Base-by-base conservation (phyloP, 2,797 vertebrate genomes). In the Enteromius unitaeniatus region DNA sequence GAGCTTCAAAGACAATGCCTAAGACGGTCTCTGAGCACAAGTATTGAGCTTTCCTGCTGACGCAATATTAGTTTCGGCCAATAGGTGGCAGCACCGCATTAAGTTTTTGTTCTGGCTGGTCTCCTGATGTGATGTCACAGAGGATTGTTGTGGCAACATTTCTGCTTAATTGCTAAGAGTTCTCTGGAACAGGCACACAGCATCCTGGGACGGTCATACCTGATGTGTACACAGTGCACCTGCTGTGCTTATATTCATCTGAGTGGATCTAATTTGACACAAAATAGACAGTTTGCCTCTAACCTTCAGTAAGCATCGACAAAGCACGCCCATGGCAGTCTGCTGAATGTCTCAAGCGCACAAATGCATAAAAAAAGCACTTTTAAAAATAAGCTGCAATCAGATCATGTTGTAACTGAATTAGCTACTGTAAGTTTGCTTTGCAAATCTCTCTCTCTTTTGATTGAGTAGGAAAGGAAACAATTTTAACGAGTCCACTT, bases 91-190 rank as follows among this genome's bases (percentile, higher is more conserved):
- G 83, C 74, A 81, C 26, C 0, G 21, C 1, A 55, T 49, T 58
- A 26, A 23, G 65, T 67, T 26, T 21, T 49, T 15, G 62, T 45
- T 19, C 26, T 21, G 13, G 6, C 15, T 67, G 62, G 65, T 62
- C 72, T 82, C 49, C 49, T 81, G 40, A 78, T 49, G 17, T 81
- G 78, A 85, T 8, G 81, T 85, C 83, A 83, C 65, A 78, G 74
- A 55, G 19, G 45, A 81, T 67, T 84, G 80, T 65, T 85, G 81
- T 84, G 81, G 78, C 77, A 83, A 83, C 85, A 74, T 75, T 85
- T 86, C 28, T 58, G 37, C 47, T 42, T 79, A 83, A 58, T 45
- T 83, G 73, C 49, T 65, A 14, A 9, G 42, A 31, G 76, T 83
- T 78, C 58, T 70, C 67, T 78, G 58, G 42, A 72, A 51, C 37